These are phyloP conservation scores for Apis cerana DNA, from an alignment of 1,140 invertebrate species.

Conservation along the genomic window DNA sequence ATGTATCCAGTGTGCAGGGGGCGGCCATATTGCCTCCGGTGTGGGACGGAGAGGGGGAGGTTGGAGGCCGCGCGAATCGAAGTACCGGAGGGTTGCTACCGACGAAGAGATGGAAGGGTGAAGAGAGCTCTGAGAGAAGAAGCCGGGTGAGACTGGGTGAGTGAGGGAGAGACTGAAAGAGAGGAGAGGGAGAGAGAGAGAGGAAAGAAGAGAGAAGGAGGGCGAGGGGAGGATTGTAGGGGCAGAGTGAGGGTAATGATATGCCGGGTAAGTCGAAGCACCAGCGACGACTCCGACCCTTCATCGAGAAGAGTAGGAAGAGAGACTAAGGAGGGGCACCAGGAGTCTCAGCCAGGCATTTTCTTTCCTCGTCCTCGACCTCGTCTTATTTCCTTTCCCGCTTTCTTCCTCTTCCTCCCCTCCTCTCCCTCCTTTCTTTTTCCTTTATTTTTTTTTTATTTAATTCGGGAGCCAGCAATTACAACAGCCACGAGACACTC, in stretches of 20 bases:
- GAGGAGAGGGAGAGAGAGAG: constrained; percentile 40
- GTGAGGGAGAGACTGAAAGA: constrained; percentile 2
- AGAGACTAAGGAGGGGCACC: constrained; percentile 28
- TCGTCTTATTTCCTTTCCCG: constrained; percentile 24
- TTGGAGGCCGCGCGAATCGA: constrained; percentile 62
- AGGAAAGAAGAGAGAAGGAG: neutral
- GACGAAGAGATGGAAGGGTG: constrained; percentile 64
- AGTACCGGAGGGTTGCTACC: constrained; percentile 67
- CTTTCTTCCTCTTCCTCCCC: constrained; percentile 15
- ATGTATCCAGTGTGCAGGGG: constrained; percentile 68
- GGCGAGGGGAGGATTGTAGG: constrained; percentile 31
- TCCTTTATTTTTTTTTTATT: constrained; percentile 36
- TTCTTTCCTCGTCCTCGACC: constrained; percentile 19
- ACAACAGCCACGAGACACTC: constrained; percentile 61
- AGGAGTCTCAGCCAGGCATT: constrained; percentile 39
- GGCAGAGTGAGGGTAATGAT: constrained; percentile 68
- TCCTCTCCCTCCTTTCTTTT: constrained; percentile 19
- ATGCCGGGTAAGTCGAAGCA: constrained; percentile 64
- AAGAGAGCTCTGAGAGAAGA: constrained; percentile 33
- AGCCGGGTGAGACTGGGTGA: constrained; percentile 4
- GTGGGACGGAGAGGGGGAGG: constrained; percentile 20
- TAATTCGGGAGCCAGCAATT: constrained; percentile 64
- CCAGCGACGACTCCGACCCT: constrained; percentile 61
- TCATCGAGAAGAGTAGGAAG: constrained; percentile 38
- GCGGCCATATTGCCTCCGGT: constrained; percentile 72